phyloP scores from a whole-genome alignment of 2,113 vertebrate genomes.

The Rafetus swinhoei region DNA sequence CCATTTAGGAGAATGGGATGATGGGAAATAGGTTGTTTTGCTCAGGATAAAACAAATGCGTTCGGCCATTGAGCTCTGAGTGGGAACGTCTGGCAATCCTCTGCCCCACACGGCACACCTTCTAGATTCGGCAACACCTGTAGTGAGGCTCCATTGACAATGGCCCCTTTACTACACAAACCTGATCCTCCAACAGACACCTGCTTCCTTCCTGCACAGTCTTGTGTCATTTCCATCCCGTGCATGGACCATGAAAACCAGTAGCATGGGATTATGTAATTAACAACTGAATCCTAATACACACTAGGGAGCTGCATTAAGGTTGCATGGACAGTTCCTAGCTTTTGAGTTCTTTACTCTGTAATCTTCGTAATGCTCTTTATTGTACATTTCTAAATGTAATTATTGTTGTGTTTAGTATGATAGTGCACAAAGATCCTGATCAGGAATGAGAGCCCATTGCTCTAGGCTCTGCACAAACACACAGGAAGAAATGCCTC shows the following conservation, averaged over 20 bases:
- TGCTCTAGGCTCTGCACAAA: neutral
- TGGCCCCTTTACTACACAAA: no score
- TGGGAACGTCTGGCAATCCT: neutral
- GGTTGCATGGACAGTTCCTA: slow-evolving; percentile 13
- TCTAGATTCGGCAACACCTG: neutral
- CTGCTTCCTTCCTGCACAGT: no score
- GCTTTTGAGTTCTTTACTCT: slow-evolving; percentile 36
- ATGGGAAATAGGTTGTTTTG: neutral
- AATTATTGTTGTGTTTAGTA: slow-evolving; percentile 30
- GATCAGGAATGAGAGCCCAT: neutral
- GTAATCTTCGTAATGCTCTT: slow-evolving; percentile 32
- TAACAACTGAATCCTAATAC: neutral
- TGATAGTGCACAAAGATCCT: slow-evolving; percentile 24
- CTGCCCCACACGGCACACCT: neutral
- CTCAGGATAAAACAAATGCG: neutral
- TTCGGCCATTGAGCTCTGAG: neutral
- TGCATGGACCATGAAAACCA: neutral
- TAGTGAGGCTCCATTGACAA: neutral
- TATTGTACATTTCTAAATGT: neutral
- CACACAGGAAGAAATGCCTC: neutral
- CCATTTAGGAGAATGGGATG: neutral
- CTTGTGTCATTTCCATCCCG: neutral
- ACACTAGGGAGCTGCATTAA: neutral
- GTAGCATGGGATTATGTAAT: neutral
- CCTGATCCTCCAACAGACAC: no score